Conservation (phyloP, 2,113 vertebrate genomes). For the Chaenocephalus aceratus region DNA sequence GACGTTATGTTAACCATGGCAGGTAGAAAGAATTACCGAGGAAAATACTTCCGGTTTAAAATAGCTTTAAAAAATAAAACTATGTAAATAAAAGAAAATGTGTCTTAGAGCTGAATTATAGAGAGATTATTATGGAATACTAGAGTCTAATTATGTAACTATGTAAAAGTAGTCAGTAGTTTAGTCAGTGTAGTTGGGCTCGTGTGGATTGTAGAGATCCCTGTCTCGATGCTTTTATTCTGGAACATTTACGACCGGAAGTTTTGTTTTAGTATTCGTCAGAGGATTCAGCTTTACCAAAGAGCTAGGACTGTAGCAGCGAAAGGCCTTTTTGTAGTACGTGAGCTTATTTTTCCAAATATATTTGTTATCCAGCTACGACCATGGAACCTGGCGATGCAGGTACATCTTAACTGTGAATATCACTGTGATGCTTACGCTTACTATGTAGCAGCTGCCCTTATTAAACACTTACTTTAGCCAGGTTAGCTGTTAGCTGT, state of each 20-base stretch:
- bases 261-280: not conserved
- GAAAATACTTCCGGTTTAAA: conserved; percentile 11
- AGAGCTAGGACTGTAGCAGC: not conserved
- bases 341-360: conserved; percentile 1
- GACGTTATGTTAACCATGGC: not conserved
- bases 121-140: not conserved
- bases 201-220: not conserved
- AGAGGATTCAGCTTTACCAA: not conserved
- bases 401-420: conserved; percentile 54
- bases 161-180: not conserved
- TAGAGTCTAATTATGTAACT: not conserved
- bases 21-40: not conserved
- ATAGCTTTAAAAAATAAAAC: conserved; percentile 19
- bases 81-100: not conserved
- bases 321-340: conserved; percentile 11
- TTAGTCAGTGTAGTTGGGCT: no score
- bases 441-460: not conserved
- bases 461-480: not conserved
- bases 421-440: not conserved
- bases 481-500: not conserved
- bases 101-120: not conserved
- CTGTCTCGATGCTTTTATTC: conserved; percentile 42
- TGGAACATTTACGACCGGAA: conserved; percentile 24
- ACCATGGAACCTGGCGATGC: conserved; percentile 76
- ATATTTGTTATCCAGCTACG: conserved; percentile 7